A percentile compares a stretch with the other conserved stretches of the same genome.
phyloP scores from a whole-genome alignment of 2,797 vertebrate species.

The Bradypodion pumilum region DNA sequence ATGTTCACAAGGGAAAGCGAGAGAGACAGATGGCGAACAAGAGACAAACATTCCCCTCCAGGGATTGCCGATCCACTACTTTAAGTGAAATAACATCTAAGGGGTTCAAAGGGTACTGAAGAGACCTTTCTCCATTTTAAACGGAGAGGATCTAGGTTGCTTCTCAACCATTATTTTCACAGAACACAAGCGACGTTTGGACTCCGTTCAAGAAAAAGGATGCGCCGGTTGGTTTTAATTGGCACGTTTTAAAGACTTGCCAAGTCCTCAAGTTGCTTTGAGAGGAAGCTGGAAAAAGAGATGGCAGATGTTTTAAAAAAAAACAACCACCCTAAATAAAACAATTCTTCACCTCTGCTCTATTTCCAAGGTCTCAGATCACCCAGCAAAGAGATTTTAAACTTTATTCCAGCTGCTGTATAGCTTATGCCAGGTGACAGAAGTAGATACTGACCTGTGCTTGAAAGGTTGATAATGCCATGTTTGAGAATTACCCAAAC shows the following conservation, averaged over 20 bases:
- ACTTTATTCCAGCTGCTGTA: neutral
- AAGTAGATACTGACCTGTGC: neutral
- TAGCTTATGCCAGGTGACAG: neutral
- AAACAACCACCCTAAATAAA: neutral
- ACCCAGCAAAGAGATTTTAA: neutral
- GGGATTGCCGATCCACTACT: slow-evolving; percentile 13
- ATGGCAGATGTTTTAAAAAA: neutral
- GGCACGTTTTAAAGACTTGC: neutral
- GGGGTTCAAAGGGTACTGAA: neutral
- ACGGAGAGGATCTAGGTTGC: neutral
- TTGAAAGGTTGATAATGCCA: neutral
- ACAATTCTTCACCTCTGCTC: neutral
- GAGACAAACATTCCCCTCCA: slow-evolving; percentile 15
- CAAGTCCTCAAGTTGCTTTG: neutral
- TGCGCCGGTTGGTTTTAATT: slow-evolving; percentile 21
- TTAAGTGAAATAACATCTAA: slow-evolving; percentile 23
- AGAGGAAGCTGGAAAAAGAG: neutral
- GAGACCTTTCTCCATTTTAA: neutral
- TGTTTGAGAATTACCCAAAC: neutral
- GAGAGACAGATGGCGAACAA: slow-evolving; percentile 22
- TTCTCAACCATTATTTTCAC: neutral
- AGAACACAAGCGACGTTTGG: slow-evolving; percentile 2
- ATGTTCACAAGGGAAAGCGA: neutral
- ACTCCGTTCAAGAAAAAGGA: neutral
- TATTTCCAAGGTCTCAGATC: slow-evolving; percentile 14